phyloP scores from a whole-genome alignment of 30 jellyfish, hydroid and myxozoan species.

The Calvadosia cruxmelitensis region DNA sequence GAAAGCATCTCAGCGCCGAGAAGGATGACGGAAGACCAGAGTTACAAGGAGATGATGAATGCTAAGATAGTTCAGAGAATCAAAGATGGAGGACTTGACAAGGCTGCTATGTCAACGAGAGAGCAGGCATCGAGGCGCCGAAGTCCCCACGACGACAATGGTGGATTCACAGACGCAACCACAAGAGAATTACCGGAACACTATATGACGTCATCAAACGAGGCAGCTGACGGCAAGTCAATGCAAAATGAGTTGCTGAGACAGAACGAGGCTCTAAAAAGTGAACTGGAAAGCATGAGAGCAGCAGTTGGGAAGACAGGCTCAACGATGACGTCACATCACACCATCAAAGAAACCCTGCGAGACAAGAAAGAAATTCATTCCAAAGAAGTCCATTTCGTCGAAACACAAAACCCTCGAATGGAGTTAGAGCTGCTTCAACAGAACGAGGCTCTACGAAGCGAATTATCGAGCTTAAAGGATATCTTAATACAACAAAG shows the following conservation, averaged over 20 bases:
- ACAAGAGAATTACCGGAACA: background rate
- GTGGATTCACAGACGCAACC: constrained; percentile 2
- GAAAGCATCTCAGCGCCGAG: no score
- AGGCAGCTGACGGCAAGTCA: background rate
- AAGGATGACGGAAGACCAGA: background rate
- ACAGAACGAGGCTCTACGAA: background rate
- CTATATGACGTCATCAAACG: background rate
- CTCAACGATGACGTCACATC: background rate
- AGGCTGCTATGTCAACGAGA: background rate
- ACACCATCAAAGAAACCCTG: constrained; percentile 7
- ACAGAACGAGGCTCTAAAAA: constrained; percentile 8
- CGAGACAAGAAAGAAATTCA: constrained; percentile 3
- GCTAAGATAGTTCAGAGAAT: background rate
- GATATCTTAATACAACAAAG: background rate
- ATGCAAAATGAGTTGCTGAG: background rate
- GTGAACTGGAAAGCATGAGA: constrained; percentile 21
- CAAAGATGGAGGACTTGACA: background rate
- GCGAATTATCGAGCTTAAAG: background rate
- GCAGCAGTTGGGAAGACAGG: background rate
- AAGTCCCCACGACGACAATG: constrained; percentile 18
- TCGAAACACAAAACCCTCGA: background rate
- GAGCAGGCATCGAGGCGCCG: constrained; percentile 26
- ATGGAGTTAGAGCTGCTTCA: background rate
- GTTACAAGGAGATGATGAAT: background rate
- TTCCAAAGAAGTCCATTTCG: background rate